These are phyloP conservation scores for Heliconius hortense DNA, from an alignment of 2,888 invertebrate species.

Conservation along the genomic window DNA sequence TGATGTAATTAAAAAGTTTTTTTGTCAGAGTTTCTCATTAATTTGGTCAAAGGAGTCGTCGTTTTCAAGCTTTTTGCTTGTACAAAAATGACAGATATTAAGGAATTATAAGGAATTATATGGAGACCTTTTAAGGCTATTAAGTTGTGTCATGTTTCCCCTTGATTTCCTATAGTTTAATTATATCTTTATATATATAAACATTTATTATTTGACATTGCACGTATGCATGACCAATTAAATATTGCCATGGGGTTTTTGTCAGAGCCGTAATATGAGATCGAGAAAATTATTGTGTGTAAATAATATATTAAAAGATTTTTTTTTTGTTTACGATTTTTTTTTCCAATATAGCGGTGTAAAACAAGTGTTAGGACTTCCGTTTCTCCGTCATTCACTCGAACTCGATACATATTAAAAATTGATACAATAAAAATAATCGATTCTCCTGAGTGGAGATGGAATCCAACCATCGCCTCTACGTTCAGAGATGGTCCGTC, in stretches of 20 bases:
- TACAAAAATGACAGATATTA: constrained; percentile 10
- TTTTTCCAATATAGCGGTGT: too few relatives aligned
- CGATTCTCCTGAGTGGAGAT: too few relatives aligned
- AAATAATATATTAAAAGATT: background rate
- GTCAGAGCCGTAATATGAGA: constrained; percentile 24
- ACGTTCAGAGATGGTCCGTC: too few relatives aligned
- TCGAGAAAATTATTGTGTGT: constrained; percentile 10
- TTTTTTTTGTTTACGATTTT: background rate
- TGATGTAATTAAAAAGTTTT: background rate
- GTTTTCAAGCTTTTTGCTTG: constrained; percentile 1
- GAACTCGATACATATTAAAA: too few relatives aligned
- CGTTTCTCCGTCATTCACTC: too few relatives aligned
- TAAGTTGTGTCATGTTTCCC: constrained; percentile 33
- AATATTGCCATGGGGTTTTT: constrained; percentile 35
- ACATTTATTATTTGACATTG: constrained; percentile 45
- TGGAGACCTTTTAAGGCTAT: constrained; percentile 27
- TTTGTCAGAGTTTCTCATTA: background rate
- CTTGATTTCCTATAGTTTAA: constrained; percentile 39
- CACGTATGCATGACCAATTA: constrained; percentile 35
- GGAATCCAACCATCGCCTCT: too few relatives aligned
- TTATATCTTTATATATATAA: constrained; percentile 42
- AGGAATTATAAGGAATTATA: background rate
- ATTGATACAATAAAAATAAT: too few relatives aligned
- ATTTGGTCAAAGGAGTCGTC: background rate
- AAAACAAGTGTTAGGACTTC: too few relatives aligned